Evolutionary conservation across 2,888 invertebrate genomes (phyloP).

Genomic region (Reticulitermes lucifugus): DNA sequence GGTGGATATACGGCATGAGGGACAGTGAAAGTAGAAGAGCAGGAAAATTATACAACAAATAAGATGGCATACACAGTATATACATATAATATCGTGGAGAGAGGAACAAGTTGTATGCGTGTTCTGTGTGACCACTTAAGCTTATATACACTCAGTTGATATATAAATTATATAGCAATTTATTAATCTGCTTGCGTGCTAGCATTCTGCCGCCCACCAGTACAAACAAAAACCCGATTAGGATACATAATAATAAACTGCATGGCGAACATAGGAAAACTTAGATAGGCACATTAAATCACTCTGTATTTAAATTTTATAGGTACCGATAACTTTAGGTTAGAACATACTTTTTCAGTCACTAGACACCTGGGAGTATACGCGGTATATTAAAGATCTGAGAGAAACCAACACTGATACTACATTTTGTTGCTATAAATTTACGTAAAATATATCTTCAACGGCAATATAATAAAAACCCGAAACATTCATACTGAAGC

Average conservation of each 20-base stretch:
- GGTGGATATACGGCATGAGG: background rate
- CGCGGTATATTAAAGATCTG: no score
- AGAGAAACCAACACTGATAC: no score
- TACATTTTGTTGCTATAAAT: no score
- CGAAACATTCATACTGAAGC: no score
- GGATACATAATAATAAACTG: background rate
- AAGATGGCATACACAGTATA: background rate
- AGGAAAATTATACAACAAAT: background rate
- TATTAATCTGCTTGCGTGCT: conserved; percentile 8
- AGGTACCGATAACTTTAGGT: background rate
- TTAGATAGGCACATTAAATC: background rate
- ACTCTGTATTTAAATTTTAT: background rate
- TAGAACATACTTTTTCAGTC: background rate
- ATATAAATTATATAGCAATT: background rate
- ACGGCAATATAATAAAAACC: no score
- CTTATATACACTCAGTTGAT: background rate
- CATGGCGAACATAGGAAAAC: background rate
- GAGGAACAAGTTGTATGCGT: background rate
- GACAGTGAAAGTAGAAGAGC: background rate
- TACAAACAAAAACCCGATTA: conserved; percentile 17
- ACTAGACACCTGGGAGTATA: no score
- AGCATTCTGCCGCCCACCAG: background rate
- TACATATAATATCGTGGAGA: background rate
- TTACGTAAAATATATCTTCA: no score
- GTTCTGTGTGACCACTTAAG: background rate